Base-by-base conservation (phyloP, 1,140 invertebrate species). In the Rhopalosiphum maidis region DNA sequence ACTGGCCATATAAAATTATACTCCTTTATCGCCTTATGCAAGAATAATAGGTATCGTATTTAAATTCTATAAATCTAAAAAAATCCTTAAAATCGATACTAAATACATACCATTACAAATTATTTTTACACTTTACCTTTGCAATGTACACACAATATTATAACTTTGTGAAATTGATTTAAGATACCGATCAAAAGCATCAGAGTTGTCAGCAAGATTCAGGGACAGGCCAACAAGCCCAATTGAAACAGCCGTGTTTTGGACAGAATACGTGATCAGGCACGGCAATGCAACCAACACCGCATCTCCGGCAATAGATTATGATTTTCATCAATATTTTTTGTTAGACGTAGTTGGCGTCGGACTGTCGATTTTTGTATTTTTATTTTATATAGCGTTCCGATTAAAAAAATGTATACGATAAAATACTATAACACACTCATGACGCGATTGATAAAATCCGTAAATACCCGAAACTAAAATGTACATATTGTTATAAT, bases 161-260 rank as follows among this genome's bases (percentile, higher is more conserved):
- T n/a, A 77, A 77, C 15, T 86, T 30, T 15, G 9, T 86, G 8
- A 35, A 88, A 35, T n/a, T 22, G 9, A n/a, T 93, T 90, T 48
- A 60, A 94, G 94, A 54, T 94, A 94, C 90, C 85, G 30, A 51
- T 93, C 94, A 83, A 94, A 93, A 15, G 83, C 90, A 23, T 88
- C n/a, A 8, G 77, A 90, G 22, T 35, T 94, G 60, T 92, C 94
- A 1, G 37, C 55, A 25, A n/a, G 54, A 77, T 94, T 94, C 89
- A 94, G 91, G 25, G 94, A 94, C 85, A 54, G 94, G 43, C 95
- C 96, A 0, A 94, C 96, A 94, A 94, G 95, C 18, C 95, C 96
- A 0, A 94, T 96, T 82, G 96, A 96, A 7, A 96, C 95, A 0
- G 96, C 96, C 1, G 94, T 96, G n/a, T 96, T 95, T 95, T 97